Percentiles rank a stretch among this genome's conserved stretches.
Conservation (phyloP, 2,113 vertebrate genomes). For the Rhineura floridana region DNA sequence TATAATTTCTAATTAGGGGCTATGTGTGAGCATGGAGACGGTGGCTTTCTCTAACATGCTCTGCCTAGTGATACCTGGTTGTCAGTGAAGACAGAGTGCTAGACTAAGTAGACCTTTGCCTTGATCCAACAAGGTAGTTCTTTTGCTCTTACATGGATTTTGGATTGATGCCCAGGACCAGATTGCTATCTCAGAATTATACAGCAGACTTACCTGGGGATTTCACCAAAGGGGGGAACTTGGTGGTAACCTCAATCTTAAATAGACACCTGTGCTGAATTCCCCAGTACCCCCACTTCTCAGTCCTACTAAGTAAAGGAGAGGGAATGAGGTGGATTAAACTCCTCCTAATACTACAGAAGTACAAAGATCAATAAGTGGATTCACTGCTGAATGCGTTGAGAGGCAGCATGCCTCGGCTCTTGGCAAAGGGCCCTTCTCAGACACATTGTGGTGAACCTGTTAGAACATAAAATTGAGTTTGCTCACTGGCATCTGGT, state of each 20-base stretch:
- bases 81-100: background rate
- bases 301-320: background rate
- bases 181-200: background rate
- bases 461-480: conserved; percentile 60
- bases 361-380: background rate
- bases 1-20: background rate
- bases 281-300: background rate
- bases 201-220: background rate
- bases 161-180: background rate
- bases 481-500: conserved; percentile 55
- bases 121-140: background rate
- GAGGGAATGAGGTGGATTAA: background rate
- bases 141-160: background rate
- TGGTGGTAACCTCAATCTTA: background rate
- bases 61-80: background rate
- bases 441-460: conserved; percentile 36
- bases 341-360: background rate
- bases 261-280: background rate
- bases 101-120: background rate
- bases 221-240: background rate
- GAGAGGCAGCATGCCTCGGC: conserved; percentile 43
- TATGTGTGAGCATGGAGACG: background rate
- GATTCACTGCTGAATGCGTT: conserved; percentile 34
- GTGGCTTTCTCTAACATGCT: background rate
- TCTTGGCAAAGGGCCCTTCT: conserved; percentile 49